phyloP scores from a whole-genome alignment of 2,888 invertebrate genomes.

The Kuschelorhynchus macadamiae region DNA sequence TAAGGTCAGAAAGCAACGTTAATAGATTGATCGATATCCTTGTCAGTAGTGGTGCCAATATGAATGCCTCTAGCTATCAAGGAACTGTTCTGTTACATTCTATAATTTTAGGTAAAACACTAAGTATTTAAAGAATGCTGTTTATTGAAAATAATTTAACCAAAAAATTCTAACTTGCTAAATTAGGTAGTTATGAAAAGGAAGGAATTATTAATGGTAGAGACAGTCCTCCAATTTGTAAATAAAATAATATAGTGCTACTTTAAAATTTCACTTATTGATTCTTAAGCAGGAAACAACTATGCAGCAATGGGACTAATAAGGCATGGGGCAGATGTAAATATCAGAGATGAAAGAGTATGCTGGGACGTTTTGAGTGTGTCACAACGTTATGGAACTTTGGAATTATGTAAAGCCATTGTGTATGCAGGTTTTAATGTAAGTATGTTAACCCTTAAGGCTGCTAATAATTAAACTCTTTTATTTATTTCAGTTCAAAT shows the following conservation, averaged over 20 bases:
- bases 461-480: not conserved
- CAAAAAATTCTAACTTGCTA: too few species aligned
- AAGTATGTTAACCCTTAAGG: not conserved
- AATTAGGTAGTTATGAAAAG: too few species aligned
- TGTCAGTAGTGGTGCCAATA: constrained; percentile 56
- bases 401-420: constrained; percentile 65
- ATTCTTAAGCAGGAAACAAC: constrained; percentile 57
- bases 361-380: constrained; percentile 73
- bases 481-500: not conserved
- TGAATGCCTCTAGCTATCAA: constrained; percentile 64
- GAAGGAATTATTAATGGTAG: too few species aligned
- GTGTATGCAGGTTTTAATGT: constrained; percentile 67
- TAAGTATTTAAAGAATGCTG: too few species aligned
- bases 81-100: constrained; percentile 69
- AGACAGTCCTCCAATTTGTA: too few species aligned
- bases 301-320: constrained; percentile 73
- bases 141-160: too few species aligned
- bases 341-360: constrained; percentile 72
- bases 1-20: constrained; percentile 70
- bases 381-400: constrained; percentile 69
- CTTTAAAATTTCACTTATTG: too few species aligned
- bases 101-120: constrained; percentile 57
- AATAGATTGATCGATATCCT: constrained; percentile 70
- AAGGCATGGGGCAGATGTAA: constrained; percentile 76
- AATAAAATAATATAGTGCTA: too few species aligned